phyloP scores from a whole-genome alignment of 2,888 invertebrate genomes.

The Diabrotica balteata region DNA sequence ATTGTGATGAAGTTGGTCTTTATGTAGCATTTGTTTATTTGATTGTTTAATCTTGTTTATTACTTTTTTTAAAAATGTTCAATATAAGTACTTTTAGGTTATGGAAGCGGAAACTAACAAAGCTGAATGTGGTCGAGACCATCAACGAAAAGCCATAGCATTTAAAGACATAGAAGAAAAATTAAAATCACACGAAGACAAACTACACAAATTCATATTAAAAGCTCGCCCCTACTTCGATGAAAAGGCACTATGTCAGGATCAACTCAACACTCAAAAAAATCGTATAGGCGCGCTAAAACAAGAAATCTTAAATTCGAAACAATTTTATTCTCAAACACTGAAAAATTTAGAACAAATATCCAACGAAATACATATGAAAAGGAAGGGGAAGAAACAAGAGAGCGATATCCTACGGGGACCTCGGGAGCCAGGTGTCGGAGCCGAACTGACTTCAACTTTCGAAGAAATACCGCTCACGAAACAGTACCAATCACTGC shows the following conservation, averaged over 20 bases:
- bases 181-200: conserved; percentile 82
- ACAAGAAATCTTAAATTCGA: conserved; percentile 78
- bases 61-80: background rate
- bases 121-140: conserved; percentile 86
- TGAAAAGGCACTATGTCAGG: conserved; percentile 85
- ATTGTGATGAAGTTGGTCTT: too few relatives aligned
- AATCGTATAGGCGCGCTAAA: conserved; percentile 83
- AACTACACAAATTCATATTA: conserved; percentile 79
- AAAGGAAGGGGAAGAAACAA: conserved; percentile 61
- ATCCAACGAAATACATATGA: conserved; percentile 87
- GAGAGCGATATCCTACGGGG: conserved; percentile 62
- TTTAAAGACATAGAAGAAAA: conserved; percentile 84
- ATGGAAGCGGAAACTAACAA: conserved; percentile 94
- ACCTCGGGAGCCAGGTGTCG: conserved; percentile 71
- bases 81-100: conserved; percentile 64
- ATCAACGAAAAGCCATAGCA: conserved; percentile 79
- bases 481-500: conserved; percentile 50
- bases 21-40: too few relatives aligned
- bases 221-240: conserved; percentile 93
- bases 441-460: conserved; percentile 64
- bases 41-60: background rate
- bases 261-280: conserved; percentile 85
- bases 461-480: conserved; percentile 49
- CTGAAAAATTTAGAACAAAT: conserved; percentile 86
- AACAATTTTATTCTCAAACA: conserved; percentile 81